These are phyloP conservation scores for Cryptocephalus primarius DNA, from an alignment of 2,888 invertebrate genomes.

Conservation along the genomic window DNA sequence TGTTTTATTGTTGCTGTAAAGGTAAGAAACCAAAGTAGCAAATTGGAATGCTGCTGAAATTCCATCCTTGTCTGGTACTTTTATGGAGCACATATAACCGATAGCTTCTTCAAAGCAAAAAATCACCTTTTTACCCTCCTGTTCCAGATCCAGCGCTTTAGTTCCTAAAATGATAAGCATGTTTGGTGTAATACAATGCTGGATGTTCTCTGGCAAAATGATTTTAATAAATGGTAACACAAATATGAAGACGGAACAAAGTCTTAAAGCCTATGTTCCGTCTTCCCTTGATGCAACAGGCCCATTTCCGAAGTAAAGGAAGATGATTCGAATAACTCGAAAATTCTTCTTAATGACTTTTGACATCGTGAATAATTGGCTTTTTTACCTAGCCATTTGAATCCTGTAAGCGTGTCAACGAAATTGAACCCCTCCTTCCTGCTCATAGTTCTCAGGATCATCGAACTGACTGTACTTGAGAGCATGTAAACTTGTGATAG, in stretches of 20 bases:
- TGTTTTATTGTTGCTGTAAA: conserved; percentile 49
- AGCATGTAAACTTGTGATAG: conserved; percentile 66
- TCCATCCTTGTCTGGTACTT: conserved; percentile 93
- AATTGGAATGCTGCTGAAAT: conserved; percentile 76
- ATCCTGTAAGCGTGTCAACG: conserved; percentile 91
- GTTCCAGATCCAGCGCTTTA: conserved; percentile 55
- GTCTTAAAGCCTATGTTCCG: too few species aligned
- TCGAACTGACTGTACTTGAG: conserved; percentile 93
- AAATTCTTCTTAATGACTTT: too few species aligned
- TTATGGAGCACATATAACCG: conserved; percentile 89
- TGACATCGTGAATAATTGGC: too few species aligned
- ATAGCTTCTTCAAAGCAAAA: conserved; percentile 99
- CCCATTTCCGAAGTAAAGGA: too few species aligned
- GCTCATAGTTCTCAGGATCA: conserved; percentile 77
- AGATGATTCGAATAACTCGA: too few species aligned
- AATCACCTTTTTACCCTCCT: conserved; percentile 64
- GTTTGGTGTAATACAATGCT: not conserved
- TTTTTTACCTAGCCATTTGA: conserved; percentile 93
- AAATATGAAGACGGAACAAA: too few species aligned
- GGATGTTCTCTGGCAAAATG: too few species aligned
- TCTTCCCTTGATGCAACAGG: too few species aligned
- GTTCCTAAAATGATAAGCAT: not conserved
- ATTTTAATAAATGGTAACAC: too few species aligned
- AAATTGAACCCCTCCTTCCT: conserved; percentile 65
- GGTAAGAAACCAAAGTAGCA: conserved; percentile 63